Base-by-base conservation (phyloP, 2,888 invertebrate species). In the Nemoura dubitans region DNA sequence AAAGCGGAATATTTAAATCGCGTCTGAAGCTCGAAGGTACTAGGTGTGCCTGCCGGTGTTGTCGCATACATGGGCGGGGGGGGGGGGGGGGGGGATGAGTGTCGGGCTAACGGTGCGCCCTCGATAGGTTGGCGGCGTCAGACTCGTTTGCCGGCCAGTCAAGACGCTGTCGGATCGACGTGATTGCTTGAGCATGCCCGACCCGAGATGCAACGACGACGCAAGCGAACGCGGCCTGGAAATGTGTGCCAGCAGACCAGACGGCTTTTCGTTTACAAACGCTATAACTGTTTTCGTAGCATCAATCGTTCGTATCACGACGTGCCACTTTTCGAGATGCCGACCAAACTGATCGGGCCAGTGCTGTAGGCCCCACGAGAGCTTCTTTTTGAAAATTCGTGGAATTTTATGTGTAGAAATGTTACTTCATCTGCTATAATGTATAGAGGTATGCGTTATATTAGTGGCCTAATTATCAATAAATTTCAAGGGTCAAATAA, bases 101-200 rank as follows among this genome's bases (percentile, higher is more conserved):
- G n/a, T n/a, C n/a, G n/a, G n/a, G n/a, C 59, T 59, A 59, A 59
- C 59, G 59, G 59, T 59, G 59, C 59, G 59, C 59, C 59, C 59
- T 59, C 59, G 59, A 21, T 59, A 7, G 59, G 6, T 59, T 59
- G 59, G 6, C 3, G 14, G 2, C 6, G 59, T 14, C 3, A 59
- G 59, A 59, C 59, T 59, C 14, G 59, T 59, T 59, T 59, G 36
- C 36, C 36, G 36, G 36, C 36, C 21, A 21, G 6, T 59, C 1
- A 21, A 59, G 59, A 59, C 59, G 59, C 21, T 3, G 59, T 36
- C 59, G 21, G 59, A 7, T 21, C 10, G 59, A 14, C 59, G 59
- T 21, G 59, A 59, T 59, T 10, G 59, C 59, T 59, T 21, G 59
- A 59, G 59, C 59, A 10, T 59, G 3, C 5, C 36, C 36, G 3